These are phyloP conservation scores for Salminus brasiliensis DNA, from an alignment of 2,113 vertebrate genomes.

Conservation along the genomic window DNA sequence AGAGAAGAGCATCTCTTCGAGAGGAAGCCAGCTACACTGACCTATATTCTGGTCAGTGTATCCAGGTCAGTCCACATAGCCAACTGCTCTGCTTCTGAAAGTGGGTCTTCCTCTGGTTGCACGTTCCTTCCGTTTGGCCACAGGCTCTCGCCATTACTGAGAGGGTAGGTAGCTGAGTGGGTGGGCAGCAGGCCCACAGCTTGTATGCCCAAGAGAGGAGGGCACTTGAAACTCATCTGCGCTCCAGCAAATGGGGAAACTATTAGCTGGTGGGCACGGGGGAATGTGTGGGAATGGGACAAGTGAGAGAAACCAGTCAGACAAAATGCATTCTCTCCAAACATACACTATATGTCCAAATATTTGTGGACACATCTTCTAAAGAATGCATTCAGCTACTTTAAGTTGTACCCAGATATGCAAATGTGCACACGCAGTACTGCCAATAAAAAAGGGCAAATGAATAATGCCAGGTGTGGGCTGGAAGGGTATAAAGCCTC, in stretches of 20 bases:
- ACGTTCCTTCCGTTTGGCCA: not conserved
- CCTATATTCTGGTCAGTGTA: constrained; percentile 30
- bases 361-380: too few relatives aligned
- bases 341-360: too few relatives aligned
- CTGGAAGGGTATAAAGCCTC: too few relatives aligned
- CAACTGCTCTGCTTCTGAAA: constrained; percentile 14
- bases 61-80: constrained; percentile 18
- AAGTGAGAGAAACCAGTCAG: constrained; percentile 16
- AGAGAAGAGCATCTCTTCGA: not conserved
- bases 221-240: not conserved
- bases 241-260: constrained; percentile 1
- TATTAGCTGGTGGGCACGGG: not conserved
- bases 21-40: constrained; percentile 24
- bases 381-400: too few relatives aligned
- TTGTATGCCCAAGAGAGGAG: not conserved
- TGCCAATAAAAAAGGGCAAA: too few relatives aligned
- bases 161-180: not conserved
- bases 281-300: not conserved
- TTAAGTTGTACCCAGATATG: too few relatives aligned
- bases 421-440: too few relatives aligned
- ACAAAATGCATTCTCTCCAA: not conserved
- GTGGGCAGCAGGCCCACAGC: not conserved
- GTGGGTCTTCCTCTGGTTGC: constrained; percentile 12
- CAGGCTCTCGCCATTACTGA: not conserved
- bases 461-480: too few relatives aligned